Conservation (phyloP, 1,140 invertebrate genomes). For the Drosophila triauraria region DNA sequence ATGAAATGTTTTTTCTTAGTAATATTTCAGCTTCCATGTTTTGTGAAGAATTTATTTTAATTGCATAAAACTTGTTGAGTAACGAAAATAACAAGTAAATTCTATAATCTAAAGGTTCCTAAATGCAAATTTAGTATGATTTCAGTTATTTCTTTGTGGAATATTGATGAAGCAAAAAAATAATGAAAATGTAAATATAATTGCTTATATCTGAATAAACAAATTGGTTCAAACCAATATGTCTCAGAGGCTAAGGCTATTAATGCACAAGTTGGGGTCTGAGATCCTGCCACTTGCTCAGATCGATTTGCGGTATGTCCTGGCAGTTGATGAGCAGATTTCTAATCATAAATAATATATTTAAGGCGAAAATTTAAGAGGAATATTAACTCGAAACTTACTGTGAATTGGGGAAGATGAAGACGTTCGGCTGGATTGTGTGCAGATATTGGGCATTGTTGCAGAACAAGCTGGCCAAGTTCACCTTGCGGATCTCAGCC, state of each 20-base stretch:
- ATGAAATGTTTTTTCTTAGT: too few species aligned
- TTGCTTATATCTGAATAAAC: constrained; percentile 6
- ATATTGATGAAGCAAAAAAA: neutral
- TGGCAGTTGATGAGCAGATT: constrained; percentile 87
- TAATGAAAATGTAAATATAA: neutral
- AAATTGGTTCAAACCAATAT: constrained; percentile 23
- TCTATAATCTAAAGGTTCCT: neutral
- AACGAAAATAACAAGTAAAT: neutral
- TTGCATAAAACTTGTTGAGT: neutral
- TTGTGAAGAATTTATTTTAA: constrained; percentile 1
- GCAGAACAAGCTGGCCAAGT: constrained; percentile 93
- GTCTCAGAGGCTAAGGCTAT: neutral
- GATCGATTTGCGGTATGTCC: constrained; percentile 88
- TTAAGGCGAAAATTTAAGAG: neutral
- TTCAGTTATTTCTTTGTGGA: neutral
- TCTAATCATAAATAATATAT: constrained; percentile 53
- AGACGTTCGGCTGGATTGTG: constrained; percentile 90
- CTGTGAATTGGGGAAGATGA: constrained; percentile 85
- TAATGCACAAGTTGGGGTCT: constrained; percentile 46
- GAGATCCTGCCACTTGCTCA: constrained; percentile 87
- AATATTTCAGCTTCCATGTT: too few species aligned
- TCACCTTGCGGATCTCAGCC: constrained; percentile 92
- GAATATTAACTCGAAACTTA: constrained; percentile 24
- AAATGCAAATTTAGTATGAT: neutral
- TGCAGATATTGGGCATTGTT: constrained; percentile 92